Conservation (phyloP, 2,797 vertebrate genomes). For the Bovichtus variegatus region DNA sequence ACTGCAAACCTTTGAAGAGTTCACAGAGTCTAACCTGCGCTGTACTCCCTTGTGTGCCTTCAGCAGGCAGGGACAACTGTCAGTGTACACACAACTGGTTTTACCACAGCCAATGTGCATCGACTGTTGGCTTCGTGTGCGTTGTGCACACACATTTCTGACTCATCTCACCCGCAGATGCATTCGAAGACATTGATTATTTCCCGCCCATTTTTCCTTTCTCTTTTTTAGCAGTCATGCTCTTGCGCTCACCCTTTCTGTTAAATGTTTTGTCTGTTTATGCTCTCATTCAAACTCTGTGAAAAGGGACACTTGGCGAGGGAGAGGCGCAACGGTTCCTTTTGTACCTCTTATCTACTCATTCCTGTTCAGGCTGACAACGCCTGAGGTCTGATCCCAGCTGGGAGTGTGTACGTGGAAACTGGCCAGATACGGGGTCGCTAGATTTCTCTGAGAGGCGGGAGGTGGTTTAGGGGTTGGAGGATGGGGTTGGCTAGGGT, state of each 20-base stretch:
- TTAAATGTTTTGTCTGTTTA: slow-evolving; percentile 30
- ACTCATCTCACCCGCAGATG: slow-evolving; percentile 65
- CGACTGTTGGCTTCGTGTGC: slow-evolving; percentile 64
- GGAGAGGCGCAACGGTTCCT: slow-evolving; percentile 13
- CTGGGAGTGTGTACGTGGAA: slow-evolving; percentile 10
- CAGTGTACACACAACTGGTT: slow-evolving; percentile 48
- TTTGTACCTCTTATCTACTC: slow-evolving; percentile 27
- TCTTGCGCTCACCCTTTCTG: slow-evolving; percentile 29
- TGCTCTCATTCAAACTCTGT: slow-evolving; percentile 22
- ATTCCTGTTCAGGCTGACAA: slow-evolving; percentile 2
- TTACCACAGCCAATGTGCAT: slow-evolving; percentile 29
- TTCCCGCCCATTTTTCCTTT: slow-evolving; percentile 26
- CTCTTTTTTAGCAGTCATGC: slow-evolving; percentile 7
- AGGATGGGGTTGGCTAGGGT: slow-evolving; percentile 2
- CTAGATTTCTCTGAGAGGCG: slow-evolving; percentile 24
- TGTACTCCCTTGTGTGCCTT: slow-evolving; percentile 42
- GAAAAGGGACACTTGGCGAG: slow-evolving; percentile 19
- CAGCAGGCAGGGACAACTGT: slow-evolving; percentile 39
- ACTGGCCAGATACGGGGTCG: slow-evolving; percentile 1
- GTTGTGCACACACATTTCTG: slow-evolving; percentile 60
- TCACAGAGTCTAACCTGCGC: slow-evolving; percentile 44
- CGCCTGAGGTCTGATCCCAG: slow-evolving; percentile 27
- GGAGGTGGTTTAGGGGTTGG: background rate
- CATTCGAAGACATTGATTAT: slow-evolving; percentile 61
- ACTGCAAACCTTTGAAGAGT: slow-evolving; percentile 46